Evolutionary conservation across 2,113 vertebrate species (phyloP), one percentile per base, ranked within the genome.

Genomic region (Leptobrachium leishanense): DNA sequence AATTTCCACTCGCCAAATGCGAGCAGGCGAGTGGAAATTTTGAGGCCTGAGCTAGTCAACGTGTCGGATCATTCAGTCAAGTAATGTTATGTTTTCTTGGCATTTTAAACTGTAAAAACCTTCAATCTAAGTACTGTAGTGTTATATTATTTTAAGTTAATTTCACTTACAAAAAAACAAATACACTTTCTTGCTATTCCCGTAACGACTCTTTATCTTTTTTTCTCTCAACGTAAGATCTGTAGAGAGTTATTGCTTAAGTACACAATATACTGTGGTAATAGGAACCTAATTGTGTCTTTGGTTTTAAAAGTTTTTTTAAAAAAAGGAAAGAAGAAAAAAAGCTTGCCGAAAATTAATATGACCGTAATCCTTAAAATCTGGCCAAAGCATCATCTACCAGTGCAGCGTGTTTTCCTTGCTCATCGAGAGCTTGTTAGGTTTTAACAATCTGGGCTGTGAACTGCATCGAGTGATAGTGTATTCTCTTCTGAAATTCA

Each of bases 401-500:
- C 55, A 11, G 13, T 2, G 3, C 55, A 59, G 11, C 55, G 11
- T 12, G 55, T 2, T 59, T 15, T 1, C 55, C 11, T 59, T 66
- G 64, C 64, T 39, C 40, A n/a, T 15, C 20, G 64, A 66, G 40
- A 66, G 6, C 10, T 43, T 43, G 1, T 10, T 72, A 6, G 46
- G 50, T 41, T 31, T 43, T 74, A 7, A 42, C 39, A 15, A 62
- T 72, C 39, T 62, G 40, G 54, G 6, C 72, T 50, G 15, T 70
- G 50, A 31, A 43, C 66, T 13, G 11, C 42, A 12, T 8, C 3
- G 68, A 69, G 68, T n/a, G 68, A 69, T 50, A 15, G 13, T 46
- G 43, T 69, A 69, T 50, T 46, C n/a, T 31, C n/a, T 7, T 13
- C 44, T 69, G 68, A 74, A 43, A 62, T 43, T 39, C 31, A 74